A percentile compares a stretch with the other conserved stretches of the same genome.
Evolutionary conservation across 1,140 invertebrate genomes (phyloP).

Genomic region (Conus betulinus): DNA sequence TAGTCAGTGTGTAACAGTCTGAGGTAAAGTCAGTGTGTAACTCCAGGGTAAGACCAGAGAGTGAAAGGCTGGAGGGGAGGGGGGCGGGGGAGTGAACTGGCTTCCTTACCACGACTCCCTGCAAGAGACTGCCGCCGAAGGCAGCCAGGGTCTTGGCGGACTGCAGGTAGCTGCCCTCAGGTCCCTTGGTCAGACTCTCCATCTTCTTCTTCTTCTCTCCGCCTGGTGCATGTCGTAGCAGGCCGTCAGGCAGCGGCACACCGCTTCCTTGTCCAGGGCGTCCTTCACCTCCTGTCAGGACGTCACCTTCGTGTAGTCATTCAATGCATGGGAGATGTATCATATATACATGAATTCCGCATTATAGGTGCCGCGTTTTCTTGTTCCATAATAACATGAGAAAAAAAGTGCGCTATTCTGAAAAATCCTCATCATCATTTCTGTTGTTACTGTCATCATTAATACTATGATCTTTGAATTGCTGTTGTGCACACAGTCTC

Average conservation of each 20-base stretch:
- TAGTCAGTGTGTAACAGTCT: too few relatives aligned
- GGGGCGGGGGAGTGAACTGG: neutral
- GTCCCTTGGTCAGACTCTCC: constrained; percentile 52
- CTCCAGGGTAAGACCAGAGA: neutral
- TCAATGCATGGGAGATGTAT: neutral
- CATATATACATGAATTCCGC: too few relatives aligned
- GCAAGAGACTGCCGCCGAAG: constrained; percentile 67
- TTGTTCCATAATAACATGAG: too few relatives aligned
- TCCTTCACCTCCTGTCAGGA: constrained; percentile 73
- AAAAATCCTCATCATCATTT: too few relatives aligned
- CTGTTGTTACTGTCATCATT: too few relatives aligned
- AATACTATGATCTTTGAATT: too few relatives aligned
- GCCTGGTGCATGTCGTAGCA: constrained; percentile 72
- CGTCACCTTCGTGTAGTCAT: neutral
- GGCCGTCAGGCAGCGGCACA: constrained; percentile 69
- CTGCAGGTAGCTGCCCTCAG: constrained; percentile 60
- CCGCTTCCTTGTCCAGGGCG: constrained; percentile 73
- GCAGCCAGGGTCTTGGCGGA: constrained; percentile 71
- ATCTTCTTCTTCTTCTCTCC: constrained; percentile 66
- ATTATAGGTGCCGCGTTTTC: too few relatives aligned
- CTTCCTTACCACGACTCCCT: constrained; percentile 65
- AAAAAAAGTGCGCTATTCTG: too few relatives aligned
- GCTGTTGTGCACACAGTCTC: too few relatives aligned
- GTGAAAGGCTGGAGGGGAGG: neutral
- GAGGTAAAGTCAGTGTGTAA: too few relatives aligned